These are phyloP conservation scores for Perodicticus potto DNA, from an alignment of 2,797 vertebrate species.

Conservation along the genomic window DNA sequence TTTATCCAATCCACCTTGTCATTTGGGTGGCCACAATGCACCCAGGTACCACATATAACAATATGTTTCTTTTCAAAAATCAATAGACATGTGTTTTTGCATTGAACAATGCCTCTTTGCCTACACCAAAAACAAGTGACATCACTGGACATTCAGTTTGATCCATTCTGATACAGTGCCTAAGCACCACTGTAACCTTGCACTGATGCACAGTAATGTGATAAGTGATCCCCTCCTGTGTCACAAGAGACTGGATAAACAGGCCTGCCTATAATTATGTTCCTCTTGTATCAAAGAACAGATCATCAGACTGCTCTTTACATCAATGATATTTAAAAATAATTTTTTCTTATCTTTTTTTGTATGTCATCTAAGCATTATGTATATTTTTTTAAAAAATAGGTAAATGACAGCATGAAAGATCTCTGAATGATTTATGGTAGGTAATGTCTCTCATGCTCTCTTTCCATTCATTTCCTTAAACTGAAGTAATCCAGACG, in stretches of 20 bases:
- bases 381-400: constrained; percentile 76
- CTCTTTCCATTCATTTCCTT: constrained; percentile 65
- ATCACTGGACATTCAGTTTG: constrained; percentile 34
- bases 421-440: constrained; percentile 74
- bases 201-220: neutral
- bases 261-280: constrained; percentile 73
- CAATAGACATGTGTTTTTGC: neutral
- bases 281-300: constrained; percentile 82
- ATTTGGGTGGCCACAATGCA: neutral
- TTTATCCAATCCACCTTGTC: neutral
- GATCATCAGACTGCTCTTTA: constrained; percentile 80
- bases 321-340: constrained; percentile 69
- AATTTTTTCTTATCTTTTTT: constrained; percentile 61
- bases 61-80: constrained; percentile 43
- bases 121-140: constrained; percentile 20
- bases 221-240: neutral
- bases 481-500: constrained; percentile 70
- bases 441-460: constrained; percentile 76
- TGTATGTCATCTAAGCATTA: constrained; percentile 78
- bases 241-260: constrained; percentile 59
- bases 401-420: constrained; percentile 75
- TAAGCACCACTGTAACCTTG: accelerated
- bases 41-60: neutral
- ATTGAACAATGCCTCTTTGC: neutral
- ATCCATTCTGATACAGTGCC: constrained; percentile 53